Conservation (phyloP, 2,797 vertebrate species). For the Scyliorhinus canicula region DNA sequence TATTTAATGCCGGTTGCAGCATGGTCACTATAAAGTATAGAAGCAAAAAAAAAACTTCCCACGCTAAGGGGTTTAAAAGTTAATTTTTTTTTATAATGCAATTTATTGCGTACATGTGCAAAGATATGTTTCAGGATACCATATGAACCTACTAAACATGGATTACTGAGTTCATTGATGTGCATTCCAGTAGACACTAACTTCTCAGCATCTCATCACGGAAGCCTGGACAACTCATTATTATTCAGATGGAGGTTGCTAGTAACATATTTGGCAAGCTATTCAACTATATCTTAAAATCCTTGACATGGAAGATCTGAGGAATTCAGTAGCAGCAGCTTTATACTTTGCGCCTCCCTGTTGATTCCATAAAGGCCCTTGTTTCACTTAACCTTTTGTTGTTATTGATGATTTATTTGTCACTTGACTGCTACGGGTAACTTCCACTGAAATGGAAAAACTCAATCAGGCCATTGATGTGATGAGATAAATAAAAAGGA, state of each 20-base stretch:
- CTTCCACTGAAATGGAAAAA: slow-evolving; percentile 57
- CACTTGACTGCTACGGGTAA: slow-evolving; percentile 62
- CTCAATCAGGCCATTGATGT: slow-evolving; percentile 53
- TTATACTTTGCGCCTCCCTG: slow-evolving; percentile 99
- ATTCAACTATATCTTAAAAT: slow-evolving; percentile 49
- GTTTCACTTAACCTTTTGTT: neutral
- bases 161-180: slow-evolving; percentile 71
- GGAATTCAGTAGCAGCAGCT: slow-evolving; percentile 89
- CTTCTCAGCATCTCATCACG: slow-evolving; percentile 61
- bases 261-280: slow-evolving; percentile 49
- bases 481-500: slow-evolving; percentile 60
- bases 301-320: slow-evolving; percentile 71
- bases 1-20: neutral
- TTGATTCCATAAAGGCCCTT: slow-evolving; percentile 86
- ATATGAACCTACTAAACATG: slow-evolving; percentile 36
- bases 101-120: slow-evolving; percentile 37
- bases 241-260: slow-evolving; percentile 45
- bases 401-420: slow-evolving; percentile 50
- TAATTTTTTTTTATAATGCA: slow-evolving; percentile 29
- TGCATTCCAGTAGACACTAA: slow-evolving; percentile 83
- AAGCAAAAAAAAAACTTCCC: slow-evolving; percentile 28
- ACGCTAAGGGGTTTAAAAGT: slow-evolving; percentile 19
- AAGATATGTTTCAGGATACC: slow-evolving; percentile 33
- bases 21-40: slow-evolving; percentile 16
- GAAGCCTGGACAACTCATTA: slow-evolving; percentile 54